Evolutionary conservation across 2,888 invertebrate genomes (phyloP), one percentile per base, ranked within the genome.

Genomic region (Spisula subtruncata): DNA sequence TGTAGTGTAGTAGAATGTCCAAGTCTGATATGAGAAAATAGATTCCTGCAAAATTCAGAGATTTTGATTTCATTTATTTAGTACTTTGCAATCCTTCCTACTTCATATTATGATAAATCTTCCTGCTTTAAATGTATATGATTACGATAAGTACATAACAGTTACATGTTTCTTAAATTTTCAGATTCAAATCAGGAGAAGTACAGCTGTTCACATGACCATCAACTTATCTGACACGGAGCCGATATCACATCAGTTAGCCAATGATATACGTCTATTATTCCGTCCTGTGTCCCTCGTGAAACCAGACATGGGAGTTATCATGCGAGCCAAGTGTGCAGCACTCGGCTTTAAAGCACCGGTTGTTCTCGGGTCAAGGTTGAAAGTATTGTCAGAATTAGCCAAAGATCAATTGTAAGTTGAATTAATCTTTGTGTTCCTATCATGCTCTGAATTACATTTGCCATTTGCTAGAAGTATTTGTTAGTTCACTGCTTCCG

Each of bases 351-450:
- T 97, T 93, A 95, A 96, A 83, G 95, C 95, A n/a, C 96, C 96
- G 1, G 87, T 91, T 18, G 94, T 96, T 8, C 94, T 97, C 18
- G 96, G 96, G 0, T 92, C 94, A 25, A 92, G 96, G 85, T 94
- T 97, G 20, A 96, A 96, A 84, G 94, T 96, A 35, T 92, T 97
- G 35, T 90, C 95, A 10, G 96, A 96, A 81, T 94, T 96, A 25
- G 95, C 95, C 83, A 95, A 94, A 86, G 96, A 96, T 92, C 96
- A 96, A 81, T 92, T 96, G 96, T 96, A 93, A 95, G 96, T 95
- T 32, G 75, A 75, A 4, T 75, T 10, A 16, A 35, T 75, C n/a
- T 66, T 66, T 66, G 25, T 25, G 0, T 25, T 20, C n/a, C 10
- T 66, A 66, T 66, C 35, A 79, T 16, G 35, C 14, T 41, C 5